Conservation (phyloP, 1,140 invertebrate species). For the Zaprionus taronus region DNA sequence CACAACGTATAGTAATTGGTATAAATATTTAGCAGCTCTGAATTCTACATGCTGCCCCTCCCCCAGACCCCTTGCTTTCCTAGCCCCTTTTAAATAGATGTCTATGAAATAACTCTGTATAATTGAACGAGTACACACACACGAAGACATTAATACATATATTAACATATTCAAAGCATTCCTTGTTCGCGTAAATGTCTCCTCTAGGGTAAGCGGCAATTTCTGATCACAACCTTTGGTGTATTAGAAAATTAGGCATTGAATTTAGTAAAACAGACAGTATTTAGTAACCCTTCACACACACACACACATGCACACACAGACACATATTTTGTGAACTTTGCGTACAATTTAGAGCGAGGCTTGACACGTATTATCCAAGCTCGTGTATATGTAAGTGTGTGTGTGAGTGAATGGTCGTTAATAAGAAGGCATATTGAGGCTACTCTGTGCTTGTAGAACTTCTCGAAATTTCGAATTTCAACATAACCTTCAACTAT, state of each 20-base stretch:
- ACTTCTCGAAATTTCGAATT: neutral
- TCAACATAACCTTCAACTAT: neutral
- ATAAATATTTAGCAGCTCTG: constrained; percentile 66
- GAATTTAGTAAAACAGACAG: constrained; percentile 62
- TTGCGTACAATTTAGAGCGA: constrained; percentile 15
- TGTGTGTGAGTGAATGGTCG: neutral
- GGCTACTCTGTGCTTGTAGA: constrained; percentile 33
- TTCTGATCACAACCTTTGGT: constrained; percentile 42
- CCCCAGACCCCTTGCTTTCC: neutral
- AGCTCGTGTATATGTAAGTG: constrained; percentile 6
- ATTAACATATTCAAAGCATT: constrained; percentile 24
- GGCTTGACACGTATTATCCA: constrained; percentile 15
- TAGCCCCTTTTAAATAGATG: constrained; percentile 57
- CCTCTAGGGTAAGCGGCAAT: constrained; percentile 49
- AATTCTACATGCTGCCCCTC: constrained; percentile 44
- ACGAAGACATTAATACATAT: neutral
- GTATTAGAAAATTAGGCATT: constrained; percentile 74
- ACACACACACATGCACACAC: constrained; percentile 12
- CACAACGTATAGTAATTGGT: constrained; percentile 47
- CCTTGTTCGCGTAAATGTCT: constrained; percentile 18
- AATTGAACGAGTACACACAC: constrained; percentile 35
- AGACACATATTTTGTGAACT: neutral
- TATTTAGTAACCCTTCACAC: constrained; percentile 58
- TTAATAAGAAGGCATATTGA: constrained; percentile 50
- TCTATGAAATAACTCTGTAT: constrained; percentile 60